Conservation (phyloP, 2,113 vertebrate species). For the Picathartes gymnocephalus region DNA sequence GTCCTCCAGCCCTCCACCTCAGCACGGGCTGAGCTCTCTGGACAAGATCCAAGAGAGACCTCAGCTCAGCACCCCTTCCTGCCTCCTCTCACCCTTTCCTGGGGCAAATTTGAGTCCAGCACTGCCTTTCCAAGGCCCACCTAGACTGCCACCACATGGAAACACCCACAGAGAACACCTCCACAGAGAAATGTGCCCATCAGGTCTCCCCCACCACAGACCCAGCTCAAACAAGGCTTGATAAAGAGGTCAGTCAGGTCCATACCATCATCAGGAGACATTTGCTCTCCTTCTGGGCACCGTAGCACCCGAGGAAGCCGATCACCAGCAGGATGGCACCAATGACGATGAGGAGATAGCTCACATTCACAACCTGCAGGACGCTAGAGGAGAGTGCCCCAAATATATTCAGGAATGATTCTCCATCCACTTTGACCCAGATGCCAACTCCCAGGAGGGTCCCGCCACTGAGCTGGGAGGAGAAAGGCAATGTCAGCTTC, state of each 20-base stretch:
- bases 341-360: constrained; percentile 81
- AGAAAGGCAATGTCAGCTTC: neutral
- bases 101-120: neutral
- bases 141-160: neutral
- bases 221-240: neutral
- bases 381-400: constrained; percentile 63
- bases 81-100: neutral
- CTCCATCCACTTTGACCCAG: constrained; percentile 81
- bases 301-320: constrained; percentile 84
- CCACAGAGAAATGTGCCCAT: neutral
- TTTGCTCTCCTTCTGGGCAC: constrained; percentile 84
- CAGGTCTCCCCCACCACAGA: neutral
- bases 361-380: constrained; percentile 79
- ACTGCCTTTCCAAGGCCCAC: neutral
- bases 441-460: constrained; percentile 82
- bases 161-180: neutral
- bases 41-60: neutral
- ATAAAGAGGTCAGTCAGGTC: neutral
- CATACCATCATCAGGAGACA: constrained; percentile 88
- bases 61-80: neutral
- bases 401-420: constrained; percentile 76
- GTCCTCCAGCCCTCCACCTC: neutral
- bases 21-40: neutral
- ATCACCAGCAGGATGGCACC: constrained; percentile 79
- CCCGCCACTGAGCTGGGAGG: constrained; percentile 76